Evolutionary conservation across 2,797 vertebrate species (phyloP), one percentile per base, ranked within the genome.

Genomic region (Halcyon smyrnensis): DNA sequence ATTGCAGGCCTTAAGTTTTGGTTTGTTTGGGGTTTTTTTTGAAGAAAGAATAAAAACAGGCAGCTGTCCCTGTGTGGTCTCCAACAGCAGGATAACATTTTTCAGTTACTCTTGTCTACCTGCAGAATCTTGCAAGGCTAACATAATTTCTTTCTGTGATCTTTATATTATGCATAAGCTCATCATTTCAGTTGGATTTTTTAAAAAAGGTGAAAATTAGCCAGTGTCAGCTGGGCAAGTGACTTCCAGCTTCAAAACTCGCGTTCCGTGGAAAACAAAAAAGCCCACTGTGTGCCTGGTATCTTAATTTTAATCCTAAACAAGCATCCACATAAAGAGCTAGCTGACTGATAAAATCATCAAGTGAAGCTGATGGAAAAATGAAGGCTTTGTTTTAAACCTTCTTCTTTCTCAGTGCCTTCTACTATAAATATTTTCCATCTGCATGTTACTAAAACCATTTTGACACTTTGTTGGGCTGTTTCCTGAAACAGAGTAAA

Each of bases 401-500:
- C 41, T 88, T 18, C 17, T 63, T 46, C 39, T 59, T 64, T 45
- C 46, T 50, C 57, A 15, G 75, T 6, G 39, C 46, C 71, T 82
- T 69, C 53, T 24, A 5, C 62, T 78, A 6, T 21, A 43, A 39
- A 18, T 5, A 14, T 36, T 85, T 48, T 37, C 39, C 59, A 19
- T 21, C 76, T 30, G 36, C 15, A 64, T 3, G 13, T 41, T 6
- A 1, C 2, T 48, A 8, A 19, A 64, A 23, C 2, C 2, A 2
- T 15, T 50, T 9, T 1, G 3, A 6, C 0, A 3, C 45, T 76
- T 60, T 28, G 20, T 1, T 36, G 81, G 34, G 74, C 51, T 9
- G 6, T n/a, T 76, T 25, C 39, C 36, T 51, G 57, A 28, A 39
- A 1, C 1, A 1, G 15, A 34, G 69, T 7, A 16, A 51, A 67